Evolutionary conservation across 2,113 vertebrate genomes (phyloP), one percentile per base, ranked within the genome.

Genomic region (Axis porcinus): DNA sequence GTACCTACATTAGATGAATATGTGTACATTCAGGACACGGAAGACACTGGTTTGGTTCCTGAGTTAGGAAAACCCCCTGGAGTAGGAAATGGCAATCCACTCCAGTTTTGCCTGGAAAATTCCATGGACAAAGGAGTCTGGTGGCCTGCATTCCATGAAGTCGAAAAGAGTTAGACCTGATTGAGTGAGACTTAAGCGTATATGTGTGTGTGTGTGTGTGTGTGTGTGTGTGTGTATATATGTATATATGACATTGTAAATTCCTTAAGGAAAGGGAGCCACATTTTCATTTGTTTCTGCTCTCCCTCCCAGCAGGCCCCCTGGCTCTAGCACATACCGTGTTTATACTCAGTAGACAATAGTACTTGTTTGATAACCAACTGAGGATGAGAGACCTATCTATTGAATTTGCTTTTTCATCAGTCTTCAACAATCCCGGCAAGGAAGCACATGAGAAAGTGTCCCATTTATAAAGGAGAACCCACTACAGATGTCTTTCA

Each of bases 341-440:
- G 19, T 28, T 82, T 60, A 15, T 23, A 28, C 43, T 89, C 78
- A 21, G 15, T 52, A 57, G 84, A 36, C 21, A 21, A 43, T 86
- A 40, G n/a, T 7, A 40, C 2, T 0, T 23, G 52, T 78, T 15
- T 95, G n/a, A 50, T 27, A 52, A 50, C 23, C 50, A 91, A 33
- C 19, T 2, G 27, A 62, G 14, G 47, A 21, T 6, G 30, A 30
- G 54, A 16, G 36, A 28, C 12, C 58, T 94, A 52, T 8, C 67
- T 30, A 60, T 16, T 84, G 64, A 96, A 60, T 82, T 58, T 74
- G 33, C 50, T 81, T 92, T 89, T 79, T 64, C 82, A 81, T 76
- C 45, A 13, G 7, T 93, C 36, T 96, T 93, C 58, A 86, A 43
- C 95, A 70, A 36, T 47, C 43, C 47, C 90, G 57, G 40, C 60